phyloP scores from a whole-genome alignment of 2,797 vertebrate genomes.

The Mallotus villosus region DNA sequence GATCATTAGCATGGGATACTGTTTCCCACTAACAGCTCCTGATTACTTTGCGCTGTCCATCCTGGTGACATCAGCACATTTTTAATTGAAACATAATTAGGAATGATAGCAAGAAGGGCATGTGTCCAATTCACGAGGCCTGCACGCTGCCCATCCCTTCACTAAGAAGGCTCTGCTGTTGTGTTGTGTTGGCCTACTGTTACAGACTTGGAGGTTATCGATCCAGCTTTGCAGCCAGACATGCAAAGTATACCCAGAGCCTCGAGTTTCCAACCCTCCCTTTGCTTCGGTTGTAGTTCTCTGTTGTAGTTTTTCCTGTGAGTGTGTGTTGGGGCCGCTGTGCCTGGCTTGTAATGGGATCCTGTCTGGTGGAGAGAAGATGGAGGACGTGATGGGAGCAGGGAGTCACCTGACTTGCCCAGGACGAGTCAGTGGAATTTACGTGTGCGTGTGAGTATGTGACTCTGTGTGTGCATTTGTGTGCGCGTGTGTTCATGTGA shows the following conservation, averaged over 20 bases:
- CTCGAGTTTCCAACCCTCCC: not conserved
- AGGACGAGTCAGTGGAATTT: conserved; percentile 59
- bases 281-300: not conserved
- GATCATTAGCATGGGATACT: conserved; percentile 59
- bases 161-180: conserved; percentile 2
- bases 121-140: conserved; percentile 55
- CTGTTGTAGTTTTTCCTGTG: not conserved
- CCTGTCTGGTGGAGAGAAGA: conserved; percentile 59
- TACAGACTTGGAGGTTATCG: not conserved
- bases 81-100: conserved; percentile 71
- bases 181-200: not conserved
- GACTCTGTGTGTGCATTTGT: conserved; percentile 10
- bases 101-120: conserved; percentile 64
- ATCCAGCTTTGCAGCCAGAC: not conserved
- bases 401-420: conserved; percentile 68
- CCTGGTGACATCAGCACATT: conserved; percentile 67
- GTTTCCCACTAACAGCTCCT: conserved; percentile 51
- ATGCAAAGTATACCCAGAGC: not conserved
- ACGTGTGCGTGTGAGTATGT: conserved; percentile 37
- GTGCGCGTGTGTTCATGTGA: not conserved
- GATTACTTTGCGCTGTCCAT: conserved; percentile 66
- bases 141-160: conserved; percentile 33
- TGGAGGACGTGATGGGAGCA: conserved; percentile 60
- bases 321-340: too few relatives aligned
- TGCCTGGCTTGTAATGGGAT: not conserved